Percentiles rank a stretch among this genome's conserved stretches.
Conservation (phyloP, 2,113 vertebrate genomes). For the human region GRCh38 chr1:151188001-151188500, state of each 20-base stretch:
- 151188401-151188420: not conserved
- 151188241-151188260: too few species aligned
- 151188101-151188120: too few species aligned
- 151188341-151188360: not conserved
- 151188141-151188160: too few species aligned
- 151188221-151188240: accelerated
- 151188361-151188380: not conserved
- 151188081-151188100: too few species aligned
- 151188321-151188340: too few species aligned
- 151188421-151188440: not conserved
- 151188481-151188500: not conserved
- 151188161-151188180: too few species aligned
- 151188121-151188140: too few species aligned
- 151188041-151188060: not conserved
- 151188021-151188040: not conserved
- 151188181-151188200: accelerated
- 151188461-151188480: not conserved
- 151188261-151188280: too few species aligned
- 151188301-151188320: too few species aligned
- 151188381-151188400: not conserved
- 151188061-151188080: too few species aligned
- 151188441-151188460: not conserved
- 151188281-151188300: too few species aligned
- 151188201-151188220: too few species aligned
- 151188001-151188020: not conserved